Evolutionary conservation across 2,888 invertebrate genomes (phyloP).

Genomic region (Trileptium ribeirensis): DNA sequence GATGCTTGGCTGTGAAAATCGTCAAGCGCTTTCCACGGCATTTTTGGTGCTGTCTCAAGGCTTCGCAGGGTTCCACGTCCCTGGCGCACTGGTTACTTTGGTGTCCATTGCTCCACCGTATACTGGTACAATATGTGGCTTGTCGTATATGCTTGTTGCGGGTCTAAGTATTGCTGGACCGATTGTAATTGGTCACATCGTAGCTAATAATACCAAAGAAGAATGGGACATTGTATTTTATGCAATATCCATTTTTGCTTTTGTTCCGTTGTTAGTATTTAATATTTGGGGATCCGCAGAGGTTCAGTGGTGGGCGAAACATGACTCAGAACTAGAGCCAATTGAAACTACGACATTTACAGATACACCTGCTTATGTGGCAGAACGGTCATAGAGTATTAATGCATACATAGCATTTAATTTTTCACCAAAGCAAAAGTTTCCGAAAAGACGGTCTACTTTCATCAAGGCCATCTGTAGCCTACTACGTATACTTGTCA

Average conservation of each 20-base stretch:
- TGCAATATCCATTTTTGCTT: slow-evolving; percentile 45
- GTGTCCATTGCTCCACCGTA: slow-evolving; percentile 49
- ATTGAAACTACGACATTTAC: too few relatives aligned
- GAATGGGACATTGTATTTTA: slow-evolving; percentile 50
- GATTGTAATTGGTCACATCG: slow-evolving; percentile 39
- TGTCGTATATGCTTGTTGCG: slow-evolving; percentile 49
- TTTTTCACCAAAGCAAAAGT: too few relatives aligned
- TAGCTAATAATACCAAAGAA: slow-evolving; percentile 35
- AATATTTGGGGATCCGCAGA: slow-evolving; percentile 47
- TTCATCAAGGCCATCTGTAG: too few relatives aligned
- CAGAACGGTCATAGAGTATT: too few relatives aligned
- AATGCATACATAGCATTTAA: too few relatives aligned
- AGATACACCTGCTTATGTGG: too few relatives aligned
- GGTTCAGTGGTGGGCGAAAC: slow-evolving; percentile 32
- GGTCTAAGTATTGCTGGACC: slow-evolving; percentile 46
- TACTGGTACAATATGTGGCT: slow-evolving; percentile 48
- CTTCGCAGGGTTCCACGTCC: slow-evolving; percentile 45
- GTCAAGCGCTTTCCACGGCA: slow-evolving; percentile 43
- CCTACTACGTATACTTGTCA: too few relatives aligned
- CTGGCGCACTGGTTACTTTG: slow-evolving; percentile 47
- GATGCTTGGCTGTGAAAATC: slow-evolving; percentile 42
- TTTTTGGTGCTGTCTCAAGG: slow-evolving; percentile 46
- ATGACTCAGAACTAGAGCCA: too few relatives aligned
- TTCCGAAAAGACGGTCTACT: too few relatives aligned
- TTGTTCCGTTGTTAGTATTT: slow-evolving; percentile 46